A percentile compares a stretch with the other conserved stretches of the same genome.
Evolutionary conservation across 2,113 vertebrate species (phyloP).

Genomic region (Sprattus sprattus): DNA sequence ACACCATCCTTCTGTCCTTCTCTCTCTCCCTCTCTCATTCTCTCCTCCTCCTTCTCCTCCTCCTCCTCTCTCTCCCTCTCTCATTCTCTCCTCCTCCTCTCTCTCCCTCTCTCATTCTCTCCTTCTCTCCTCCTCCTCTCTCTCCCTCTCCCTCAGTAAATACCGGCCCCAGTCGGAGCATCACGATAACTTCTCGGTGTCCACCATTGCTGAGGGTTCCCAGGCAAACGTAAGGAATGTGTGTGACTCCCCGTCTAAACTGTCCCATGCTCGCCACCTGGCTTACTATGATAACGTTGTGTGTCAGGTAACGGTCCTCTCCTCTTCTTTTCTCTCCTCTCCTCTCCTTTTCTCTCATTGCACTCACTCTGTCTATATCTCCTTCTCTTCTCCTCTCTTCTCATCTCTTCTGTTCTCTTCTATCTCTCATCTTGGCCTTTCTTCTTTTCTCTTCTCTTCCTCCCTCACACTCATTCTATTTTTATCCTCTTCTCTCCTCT

Average conservation of each 20-base stretch:
- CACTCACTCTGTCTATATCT: conserved; percentile 29
- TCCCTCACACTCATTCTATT: too few species aligned
- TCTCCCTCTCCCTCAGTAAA: conserved; percentile 66
- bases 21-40: neutral
- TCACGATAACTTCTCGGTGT: conserved; percentile 96
- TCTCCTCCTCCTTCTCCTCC: too few species aligned
- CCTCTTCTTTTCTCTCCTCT: conserved; percentile 30
- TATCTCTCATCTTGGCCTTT: neutral
- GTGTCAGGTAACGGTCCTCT: conserved; percentile 70
- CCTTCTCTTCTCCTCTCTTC: neutral
- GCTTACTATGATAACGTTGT: conserved; percentile 82
- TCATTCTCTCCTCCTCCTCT: neutral
- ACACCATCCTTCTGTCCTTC: too few species aligned
- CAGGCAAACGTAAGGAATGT: conserved; percentile 96
- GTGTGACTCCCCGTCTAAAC: conserved; percentile 66
- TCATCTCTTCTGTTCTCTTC: conserved; percentile 22
- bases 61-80: neutral
- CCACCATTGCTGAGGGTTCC: conserved; percentile 93
- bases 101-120: neutral
- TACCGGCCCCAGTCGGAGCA: conserved; percentile 88
- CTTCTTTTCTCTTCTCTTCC: neutral
- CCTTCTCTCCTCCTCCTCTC: neutral
- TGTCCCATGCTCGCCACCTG: conserved; percentile 72
- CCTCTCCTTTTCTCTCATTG: conserved; percentile 42
- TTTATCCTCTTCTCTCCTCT: too few species aligned